These are phyloP conservation scores for Meteorus cinctellus DNA, from an alignment of 2,888 invertebrate genomes.

Conservation along the genomic window DNA sequence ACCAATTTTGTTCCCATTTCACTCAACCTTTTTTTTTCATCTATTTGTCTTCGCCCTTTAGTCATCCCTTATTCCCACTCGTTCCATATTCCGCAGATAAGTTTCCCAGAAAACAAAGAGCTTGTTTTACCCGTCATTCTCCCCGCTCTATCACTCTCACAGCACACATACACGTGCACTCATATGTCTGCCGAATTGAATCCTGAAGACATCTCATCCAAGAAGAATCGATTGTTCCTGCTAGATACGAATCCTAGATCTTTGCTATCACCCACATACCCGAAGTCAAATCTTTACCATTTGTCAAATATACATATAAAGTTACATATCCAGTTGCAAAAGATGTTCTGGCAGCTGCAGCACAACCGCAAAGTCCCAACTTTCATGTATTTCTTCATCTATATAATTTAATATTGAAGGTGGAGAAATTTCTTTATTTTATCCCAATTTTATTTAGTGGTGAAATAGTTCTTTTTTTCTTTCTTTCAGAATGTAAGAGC, in stretches of 20 bases:
- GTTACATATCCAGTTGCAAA: background rate
- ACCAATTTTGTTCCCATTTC: slow-evolving; percentile 5
- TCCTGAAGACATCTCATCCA: background rate
- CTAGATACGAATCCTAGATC: slow-evolving; percentile 2
- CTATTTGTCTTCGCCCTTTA: slow-evolving; percentile 22
- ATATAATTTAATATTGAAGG: background rate
- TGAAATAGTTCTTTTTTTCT: background rate
- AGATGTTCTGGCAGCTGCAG: background rate
- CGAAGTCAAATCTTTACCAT: background rate
- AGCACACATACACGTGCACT: background rate
- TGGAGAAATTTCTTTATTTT: background rate
- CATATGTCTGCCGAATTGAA: slow-evolving; percentile 1
- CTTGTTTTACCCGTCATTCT: background rate
- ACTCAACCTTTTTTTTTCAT: background rate
- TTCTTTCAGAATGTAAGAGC: too few relatives aligned
- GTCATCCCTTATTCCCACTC: background rate
- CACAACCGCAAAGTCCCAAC: background rate
- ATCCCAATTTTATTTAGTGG: background rate
- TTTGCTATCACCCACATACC: background rate
- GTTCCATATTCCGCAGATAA: slow-evolving; percentile 18
- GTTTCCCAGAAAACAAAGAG: slow-evolving; percentile 11
- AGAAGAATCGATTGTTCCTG: background rate
- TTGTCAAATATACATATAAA: slow-evolving; percentile 1
- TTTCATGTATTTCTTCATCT: background rate
- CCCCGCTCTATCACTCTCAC: background rate